Evolutionary conservation across 1,140 invertebrate species (phyloP).

Genomic region (Drosophila teissieri): DNA sequence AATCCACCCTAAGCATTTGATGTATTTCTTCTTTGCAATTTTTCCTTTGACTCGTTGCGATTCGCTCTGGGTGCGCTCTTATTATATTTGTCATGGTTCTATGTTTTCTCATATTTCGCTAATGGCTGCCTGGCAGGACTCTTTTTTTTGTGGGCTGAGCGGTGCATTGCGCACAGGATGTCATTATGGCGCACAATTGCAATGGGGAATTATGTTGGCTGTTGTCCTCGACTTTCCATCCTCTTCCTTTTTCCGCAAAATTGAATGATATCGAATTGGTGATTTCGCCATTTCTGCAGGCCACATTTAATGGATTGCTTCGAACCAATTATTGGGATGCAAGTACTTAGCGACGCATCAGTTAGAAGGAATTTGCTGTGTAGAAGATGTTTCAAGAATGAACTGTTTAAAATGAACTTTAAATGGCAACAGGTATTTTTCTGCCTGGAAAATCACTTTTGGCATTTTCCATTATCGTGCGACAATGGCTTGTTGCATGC

Average conservation of each 20-base stretch:
- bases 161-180: slow-evolving; percentile 71
- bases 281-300: slow-evolving; percentile 51
- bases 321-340: not conserved
- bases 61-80: slow-evolving; percentile 69
- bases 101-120: slow-evolving; percentile 77
- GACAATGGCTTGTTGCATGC: slow-evolving; percentile 5
- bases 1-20: slow-evolving; percentile 15
- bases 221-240: slow-evolving; percentile 34
- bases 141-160: slow-evolving; percentile 26
- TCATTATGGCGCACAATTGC: slow-evolving; percentile 78
- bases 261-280: slow-evolving; percentile 69
- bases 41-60: slow-evolving; percentile 57
- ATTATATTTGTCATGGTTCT: slow-evolving; percentile 7
- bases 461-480: not conserved
- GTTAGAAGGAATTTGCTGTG: too few relatives aligned
- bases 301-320: slow-evolving; percentile 60
- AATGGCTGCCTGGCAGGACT: slow-evolving; percentile 75
- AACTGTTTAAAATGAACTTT: not conserved
- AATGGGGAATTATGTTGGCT: slow-evolving; percentile 75
- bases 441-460: not conserved
- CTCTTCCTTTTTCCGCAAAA: slow-evolving; percentile 34
- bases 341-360: not conserved
- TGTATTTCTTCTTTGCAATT: not conserved
- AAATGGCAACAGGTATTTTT: not conserved
- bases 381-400: not conserved